phyloP scores from a whole-genome alignment of 2,797 vertebrate species.

The Eulemur rubriventer region DNA sequence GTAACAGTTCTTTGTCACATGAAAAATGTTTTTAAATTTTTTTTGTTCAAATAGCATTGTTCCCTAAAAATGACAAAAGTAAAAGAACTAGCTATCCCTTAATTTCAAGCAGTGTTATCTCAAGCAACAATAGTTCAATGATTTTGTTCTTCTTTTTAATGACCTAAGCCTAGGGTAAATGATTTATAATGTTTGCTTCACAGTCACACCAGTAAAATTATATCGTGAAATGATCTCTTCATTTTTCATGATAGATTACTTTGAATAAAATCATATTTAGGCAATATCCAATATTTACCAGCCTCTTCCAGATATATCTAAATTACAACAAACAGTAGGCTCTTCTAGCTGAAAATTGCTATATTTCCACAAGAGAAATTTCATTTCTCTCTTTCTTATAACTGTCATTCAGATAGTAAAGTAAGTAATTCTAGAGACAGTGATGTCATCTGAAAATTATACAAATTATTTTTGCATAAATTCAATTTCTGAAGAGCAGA shows the following conservation, averaged over 20 bases:
- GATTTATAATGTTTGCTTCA: constrained; percentile 76
- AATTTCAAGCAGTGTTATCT: constrained; percentile 79
- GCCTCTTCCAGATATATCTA: constrained; percentile 53
- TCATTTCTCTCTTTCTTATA: constrained; percentile 16
- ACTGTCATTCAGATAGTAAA: background rate
- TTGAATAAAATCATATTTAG: constrained; percentile 69
- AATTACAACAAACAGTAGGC: constrained; percentile 57
- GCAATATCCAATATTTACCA: constrained; percentile 62
- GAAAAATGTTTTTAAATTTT: constrained; percentile 18
- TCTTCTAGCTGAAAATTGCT: constrained; percentile 28
- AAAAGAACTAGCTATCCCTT: constrained; percentile 49
- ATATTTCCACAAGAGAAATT: constrained; percentile 3
- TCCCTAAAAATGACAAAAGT: constrained; percentile 65
- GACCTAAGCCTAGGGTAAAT: constrained; percentile 43
- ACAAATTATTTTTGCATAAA: constrained; percentile 1
- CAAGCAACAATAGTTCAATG: constrained; percentile 71
- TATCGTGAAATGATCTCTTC: constrained; percentile 67
- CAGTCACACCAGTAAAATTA: constrained; percentile 48
- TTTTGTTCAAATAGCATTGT: constrained; percentile 1
- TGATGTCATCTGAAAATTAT: constrained; percentile 35
- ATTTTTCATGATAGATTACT: constrained; percentile 72
- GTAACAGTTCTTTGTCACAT: constrained; percentile 34
- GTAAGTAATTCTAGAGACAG: constrained; percentile 7
- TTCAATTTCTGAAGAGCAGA: constrained; percentile 22
- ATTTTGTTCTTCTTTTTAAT: constrained; percentile 81